Conservation (phyloP, 2,888 invertebrate genomes). For the Oscheius sp. region DNA sequence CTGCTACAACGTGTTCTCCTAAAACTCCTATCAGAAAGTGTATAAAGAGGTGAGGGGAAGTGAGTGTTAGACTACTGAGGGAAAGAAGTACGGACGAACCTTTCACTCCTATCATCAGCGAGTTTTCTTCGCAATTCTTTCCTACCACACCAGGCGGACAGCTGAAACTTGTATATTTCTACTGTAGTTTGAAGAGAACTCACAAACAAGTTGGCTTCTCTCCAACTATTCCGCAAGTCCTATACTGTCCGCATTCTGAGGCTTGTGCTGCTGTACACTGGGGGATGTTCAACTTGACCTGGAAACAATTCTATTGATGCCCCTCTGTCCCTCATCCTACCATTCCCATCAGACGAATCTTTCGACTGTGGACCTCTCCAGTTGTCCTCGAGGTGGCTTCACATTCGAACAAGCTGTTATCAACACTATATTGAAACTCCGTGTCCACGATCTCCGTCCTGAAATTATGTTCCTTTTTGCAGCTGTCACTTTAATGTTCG, state of each 20-base stretch:
- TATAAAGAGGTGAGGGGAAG: too few relatives aligned
- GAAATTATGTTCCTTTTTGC: background rate
- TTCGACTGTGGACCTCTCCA: too few relatives aligned
- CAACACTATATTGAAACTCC: too few relatives aligned
- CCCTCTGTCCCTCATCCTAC: background rate
- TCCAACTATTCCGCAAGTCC: background rate
- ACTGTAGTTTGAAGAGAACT: background rate
- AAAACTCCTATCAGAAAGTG: background rate
- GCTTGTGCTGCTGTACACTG: background rate
- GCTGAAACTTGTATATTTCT: constrained; percentile 8
- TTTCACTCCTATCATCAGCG: background rate
- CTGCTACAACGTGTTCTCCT: constrained; percentile 1
- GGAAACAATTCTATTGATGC: too few relatives aligned
- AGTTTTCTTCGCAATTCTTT: constrained; percentile 5
- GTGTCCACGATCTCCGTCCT: too few relatives aligned
- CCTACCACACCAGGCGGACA: constrained; percentile 14
- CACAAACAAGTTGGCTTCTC: constrained; percentile 22
- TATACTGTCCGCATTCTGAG: background rate
- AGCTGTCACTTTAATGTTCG: background rate
- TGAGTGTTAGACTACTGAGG: too few relatives aligned
- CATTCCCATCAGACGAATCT: too few relatives aligned
- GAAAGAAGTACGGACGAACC: too few relatives aligned
- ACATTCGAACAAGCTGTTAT: too few relatives aligned
- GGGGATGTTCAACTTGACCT: background rate
- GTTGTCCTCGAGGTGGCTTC: too few relatives aligned